Conservation (phyloP, 2,888 invertebrate genomes). For the Palloptera scutellata region DNA sequence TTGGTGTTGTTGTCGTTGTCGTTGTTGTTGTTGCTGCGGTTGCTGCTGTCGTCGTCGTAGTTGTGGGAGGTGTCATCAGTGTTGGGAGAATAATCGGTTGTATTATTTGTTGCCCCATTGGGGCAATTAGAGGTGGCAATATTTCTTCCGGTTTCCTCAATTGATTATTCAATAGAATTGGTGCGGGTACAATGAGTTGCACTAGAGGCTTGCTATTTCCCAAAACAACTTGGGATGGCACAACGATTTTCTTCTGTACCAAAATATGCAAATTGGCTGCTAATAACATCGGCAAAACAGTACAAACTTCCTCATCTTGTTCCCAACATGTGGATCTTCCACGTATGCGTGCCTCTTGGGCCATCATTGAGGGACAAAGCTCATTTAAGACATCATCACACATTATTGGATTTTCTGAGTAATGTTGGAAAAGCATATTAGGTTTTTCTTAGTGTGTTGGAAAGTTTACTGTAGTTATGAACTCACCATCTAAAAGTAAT, state of each 20-base stretch:
- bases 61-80: constrained; percentile 27
- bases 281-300: constrained; percentile 56
- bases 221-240: constrained; percentile 45
- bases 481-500: constrained; percentile 80
- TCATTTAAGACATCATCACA: constrained; percentile 77
- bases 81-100: constrained; percentile 48
- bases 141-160: constrained; percentile 52
- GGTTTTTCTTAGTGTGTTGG: not conserved
- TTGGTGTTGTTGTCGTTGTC: constrained; percentile 38
- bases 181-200: constrained; percentile 57
- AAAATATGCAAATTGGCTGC: constrained; percentile 50
- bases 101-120: constrained; percentile 48
- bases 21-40: constrained; percentile 40
- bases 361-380: constrained; percentile 74
- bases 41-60: constrained; percentile 41
- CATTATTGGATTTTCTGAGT: constrained; percentile 80
- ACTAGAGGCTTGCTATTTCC: constrained; percentile 52
- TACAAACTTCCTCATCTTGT: constrained; percentile 61
- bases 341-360: constrained; percentile 76
- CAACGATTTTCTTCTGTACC: constrained; percentile 45
- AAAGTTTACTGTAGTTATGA: no score
- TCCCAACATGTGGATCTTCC: constrained; percentile 71
- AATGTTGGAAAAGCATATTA: not conserved
- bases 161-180: constrained; percentile 47
- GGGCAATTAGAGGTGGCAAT: constrained; percentile 54